These are phyloP conservation scores for Xestia xanthographa DNA, from an alignment of 2,888 invertebrate genomes.

Conservation along the genomic window DNA sequence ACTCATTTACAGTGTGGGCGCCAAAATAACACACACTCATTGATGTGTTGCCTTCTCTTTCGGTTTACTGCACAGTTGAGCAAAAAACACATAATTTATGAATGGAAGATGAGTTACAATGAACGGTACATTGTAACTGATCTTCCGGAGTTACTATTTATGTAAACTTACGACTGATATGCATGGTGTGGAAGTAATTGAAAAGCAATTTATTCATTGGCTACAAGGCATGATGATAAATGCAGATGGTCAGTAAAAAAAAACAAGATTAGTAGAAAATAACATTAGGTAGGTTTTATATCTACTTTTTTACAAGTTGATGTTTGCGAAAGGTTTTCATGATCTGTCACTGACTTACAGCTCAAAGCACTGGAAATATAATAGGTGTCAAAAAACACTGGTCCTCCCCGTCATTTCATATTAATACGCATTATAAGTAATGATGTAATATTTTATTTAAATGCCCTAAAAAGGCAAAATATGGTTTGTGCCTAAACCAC, in stretches of 20 bases:
- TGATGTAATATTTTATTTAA: no score
- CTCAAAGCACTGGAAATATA: neutral
- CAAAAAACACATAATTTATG: slow-evolving; percentile 9
- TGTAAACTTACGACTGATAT: neutral
- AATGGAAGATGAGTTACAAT: slow-evolving; percentile 22
- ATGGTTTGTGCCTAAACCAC: no score
- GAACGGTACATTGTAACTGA: slow-evolving; percentile 19
- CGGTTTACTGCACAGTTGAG: slow-evolving; percentile 3
- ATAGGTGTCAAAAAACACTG: no score
- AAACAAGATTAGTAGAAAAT: neutral
- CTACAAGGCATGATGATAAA: neutral
- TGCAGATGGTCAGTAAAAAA: neutral
- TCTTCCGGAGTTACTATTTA: slow-evolving; percentile 1
- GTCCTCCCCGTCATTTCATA: no score
- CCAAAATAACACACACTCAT: neutral
- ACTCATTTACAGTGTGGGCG: slow-evolving; percentile 1
- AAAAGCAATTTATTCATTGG: neutral
- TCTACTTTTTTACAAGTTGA: neutral
- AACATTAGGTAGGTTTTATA: no score
- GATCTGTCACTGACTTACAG: neutral
- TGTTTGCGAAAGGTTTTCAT: neutral
- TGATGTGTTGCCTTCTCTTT: neutral
- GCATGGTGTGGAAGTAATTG: slow-evolving; percentile 10
- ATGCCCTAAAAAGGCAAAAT: no score
- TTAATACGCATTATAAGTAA: no score